These are phyloP conservation scores for Drosophila ustulata DNA, from an alignment of 2,888 invertebrate genomes.

Conservation along the genomic window DNA sequence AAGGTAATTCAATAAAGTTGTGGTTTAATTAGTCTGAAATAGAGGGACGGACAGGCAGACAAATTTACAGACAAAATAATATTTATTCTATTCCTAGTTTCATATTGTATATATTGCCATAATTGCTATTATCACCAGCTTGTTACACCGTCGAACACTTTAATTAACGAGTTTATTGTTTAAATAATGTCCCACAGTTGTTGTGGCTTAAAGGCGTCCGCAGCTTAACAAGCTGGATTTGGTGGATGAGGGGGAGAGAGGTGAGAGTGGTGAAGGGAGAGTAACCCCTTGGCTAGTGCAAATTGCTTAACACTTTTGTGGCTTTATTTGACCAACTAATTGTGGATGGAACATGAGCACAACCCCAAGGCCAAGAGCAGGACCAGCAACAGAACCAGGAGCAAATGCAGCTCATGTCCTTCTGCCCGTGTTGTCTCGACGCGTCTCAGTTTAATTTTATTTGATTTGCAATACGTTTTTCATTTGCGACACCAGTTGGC, in stretches of 20 bases:
- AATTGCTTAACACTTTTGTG: conserved; percentile 77
- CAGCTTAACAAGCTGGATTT: background rate
- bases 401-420: background rate
- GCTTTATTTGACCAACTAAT: conserved; percentile 80
- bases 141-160: too few relatives aligned
- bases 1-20: too few relatives aligned
- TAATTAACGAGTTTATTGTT: too few relatives aligned
- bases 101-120: too few relatives aligned
- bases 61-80: too few relatives aligned
- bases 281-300: conserved; percentile 65
- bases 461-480: conserved; percentile 79
- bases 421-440: conserved; percentile 1
- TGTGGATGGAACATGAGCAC: conserved; percentile 60
- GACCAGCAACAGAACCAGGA: background rate
- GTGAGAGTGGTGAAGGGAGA: background rate
- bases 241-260: background rate
- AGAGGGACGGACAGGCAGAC: too few relatives aligned
- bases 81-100: too few relatives aligned
- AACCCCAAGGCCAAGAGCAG: conserved; percentile 18
- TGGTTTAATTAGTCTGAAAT: too few relatives aligned
- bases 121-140: too few relatives aligned
- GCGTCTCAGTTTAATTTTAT: conserved; percentile 78
- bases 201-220: too few relatives aligned
- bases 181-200: background rate
- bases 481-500: conserved; percentile 72